A percentile compares a stretch with the other conserved stretches of the same genome.
Evolutionary conservation across 2,113 vertebrate genomes (phyloP).

Genomic region (Chaetorhynchus papuensis): DNA sequence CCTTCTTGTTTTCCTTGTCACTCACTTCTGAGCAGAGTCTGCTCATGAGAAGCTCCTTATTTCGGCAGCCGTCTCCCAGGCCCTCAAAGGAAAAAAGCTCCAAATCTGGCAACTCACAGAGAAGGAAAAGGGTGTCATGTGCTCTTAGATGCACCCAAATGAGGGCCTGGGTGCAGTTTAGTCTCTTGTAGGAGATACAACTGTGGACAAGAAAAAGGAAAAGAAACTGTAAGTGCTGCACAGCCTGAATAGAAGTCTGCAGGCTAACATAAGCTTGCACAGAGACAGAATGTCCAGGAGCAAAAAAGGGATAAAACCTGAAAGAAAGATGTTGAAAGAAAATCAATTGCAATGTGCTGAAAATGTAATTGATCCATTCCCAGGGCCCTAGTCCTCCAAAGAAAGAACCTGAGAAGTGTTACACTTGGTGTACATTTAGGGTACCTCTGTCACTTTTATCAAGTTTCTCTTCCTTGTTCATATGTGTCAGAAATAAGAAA

Average conservation of each 20-base stretch:
- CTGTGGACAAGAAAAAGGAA: background rate
- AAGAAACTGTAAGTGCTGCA: background rate
- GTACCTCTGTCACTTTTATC: background rate
- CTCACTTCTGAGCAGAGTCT: background rate
- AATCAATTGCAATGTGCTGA: background rate
- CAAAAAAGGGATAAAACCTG: background rate
- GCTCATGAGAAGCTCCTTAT: background rate
- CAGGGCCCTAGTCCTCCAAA: background rate
- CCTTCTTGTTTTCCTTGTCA: background rate
- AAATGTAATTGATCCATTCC: background rate
- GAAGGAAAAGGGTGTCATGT: rapidly evolving
- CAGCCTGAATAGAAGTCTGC: background rate
- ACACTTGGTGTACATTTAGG: background rate
- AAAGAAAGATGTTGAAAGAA: background rate
- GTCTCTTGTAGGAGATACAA: background rate
- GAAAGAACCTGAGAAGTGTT: background rate
- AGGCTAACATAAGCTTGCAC: background rate
- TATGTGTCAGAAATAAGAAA: background rate
- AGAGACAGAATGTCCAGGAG: background rate
- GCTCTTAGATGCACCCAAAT: background rate
- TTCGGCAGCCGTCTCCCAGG: background rate
- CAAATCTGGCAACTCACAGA: background rate
- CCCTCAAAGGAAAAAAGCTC: background rate
- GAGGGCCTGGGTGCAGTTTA: background rate
- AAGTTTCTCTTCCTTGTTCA: background rate